phyloP scores from a whole-genome alignment of 2,888 invertebrate species.

The Actias luna region DNA sequence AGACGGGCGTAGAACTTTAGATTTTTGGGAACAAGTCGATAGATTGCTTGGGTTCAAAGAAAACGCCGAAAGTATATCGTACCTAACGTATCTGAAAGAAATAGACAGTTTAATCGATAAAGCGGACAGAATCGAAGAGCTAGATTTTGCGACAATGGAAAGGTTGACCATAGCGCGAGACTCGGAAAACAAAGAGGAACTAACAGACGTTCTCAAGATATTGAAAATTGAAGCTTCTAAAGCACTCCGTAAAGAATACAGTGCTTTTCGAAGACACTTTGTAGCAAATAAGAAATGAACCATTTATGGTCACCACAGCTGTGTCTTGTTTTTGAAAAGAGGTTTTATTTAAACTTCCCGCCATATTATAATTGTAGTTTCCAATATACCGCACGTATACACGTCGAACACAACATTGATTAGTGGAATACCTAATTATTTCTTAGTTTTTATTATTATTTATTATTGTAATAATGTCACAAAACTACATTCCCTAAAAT shows the following conservation, averaged over 20 bases:
- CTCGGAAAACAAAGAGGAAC: constrained; percentile 58
- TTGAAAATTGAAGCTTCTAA: constrained; percentile 68
- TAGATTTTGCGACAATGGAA: constrained; percentile 72
- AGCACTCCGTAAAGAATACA: constrained; percentile 65
- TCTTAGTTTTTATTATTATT: background rate
- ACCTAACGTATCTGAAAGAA: constrained; percentile 53
- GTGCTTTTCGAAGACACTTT: constrained; percentile 62
- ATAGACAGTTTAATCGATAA: constrained; percentile 61
- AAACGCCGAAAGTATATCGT: constrained; percentile 55
- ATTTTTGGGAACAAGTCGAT: constrained; percentile 71
- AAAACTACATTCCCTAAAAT: background rate
- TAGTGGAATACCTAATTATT: background rate
- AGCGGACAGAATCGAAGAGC: constrained; percentile 67
- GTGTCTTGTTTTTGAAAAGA: constrained; percentile 43
- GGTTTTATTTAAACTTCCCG: constrained; percentile 56
- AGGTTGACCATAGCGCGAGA: constrained; percentile 57
- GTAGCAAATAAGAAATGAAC: constrained; percentile 42
- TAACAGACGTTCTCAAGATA: constrained; percentile 55
- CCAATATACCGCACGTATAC: background rate
- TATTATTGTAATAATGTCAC: background rate
- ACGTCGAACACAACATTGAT: background rate
- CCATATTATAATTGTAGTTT: constrained; percentile 25
- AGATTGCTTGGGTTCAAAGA: constrained; percentile 57
- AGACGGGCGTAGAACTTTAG: constrained; percentile 60
- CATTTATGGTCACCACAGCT: background rate